These are phyloP conservation scores for Ceratotherium simum DNA, from an alignment of 2,113 vertebrate genomes.

Conservation along the genomic window DNA sequence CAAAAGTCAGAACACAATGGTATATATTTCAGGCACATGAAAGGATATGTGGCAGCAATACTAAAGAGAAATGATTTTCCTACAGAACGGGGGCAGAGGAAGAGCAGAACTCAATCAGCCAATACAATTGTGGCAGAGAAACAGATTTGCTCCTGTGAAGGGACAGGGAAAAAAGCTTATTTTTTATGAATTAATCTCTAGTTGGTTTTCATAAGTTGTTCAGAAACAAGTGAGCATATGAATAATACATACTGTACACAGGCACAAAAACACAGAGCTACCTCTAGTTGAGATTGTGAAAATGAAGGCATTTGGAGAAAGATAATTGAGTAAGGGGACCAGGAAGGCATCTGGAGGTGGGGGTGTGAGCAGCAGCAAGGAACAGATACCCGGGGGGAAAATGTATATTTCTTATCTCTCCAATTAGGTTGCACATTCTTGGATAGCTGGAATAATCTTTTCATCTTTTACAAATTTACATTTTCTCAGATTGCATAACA, in stretches of 20 bases:
- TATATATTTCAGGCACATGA: conserved; percentile 89
- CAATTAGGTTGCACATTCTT: conserved; percentile 56
- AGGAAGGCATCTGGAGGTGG: background rate
- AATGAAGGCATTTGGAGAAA: background rate
- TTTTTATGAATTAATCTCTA: conserved; percentile 85
- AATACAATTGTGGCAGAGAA: conserved; percentile 79
- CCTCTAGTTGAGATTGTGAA: conserved; percentile 53
- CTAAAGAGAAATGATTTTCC: conserved; percentile 86
- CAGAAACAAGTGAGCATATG: conserved; percentile 76
- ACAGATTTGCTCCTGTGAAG: conserved; percentile 74
- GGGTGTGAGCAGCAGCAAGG: background rate
- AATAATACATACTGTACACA: conserved; percentile 80
- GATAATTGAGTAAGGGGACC: background rate
- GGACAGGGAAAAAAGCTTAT: conserved; percentile 42
- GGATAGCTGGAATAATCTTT: conserved; percentile 22
- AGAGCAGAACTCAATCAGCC: conserved; percentile 84
- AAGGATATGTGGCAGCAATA: conserved; percentile 83
- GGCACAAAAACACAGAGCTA: conserved; percentile 37
- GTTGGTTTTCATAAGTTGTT: conserved; percentile 81
- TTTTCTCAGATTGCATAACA: background rate
- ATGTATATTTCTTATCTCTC: conserved; percentile 37
- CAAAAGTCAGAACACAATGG: conserved; percentile 88
- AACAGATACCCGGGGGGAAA: background rate
- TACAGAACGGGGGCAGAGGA: conserved; percentile 77
- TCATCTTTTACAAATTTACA: conserved; percentile 22